These are phyloP conservation scores for Helleia helle DNA, from an alignment of 2,888 invertebrate genomes.

Conservation along the genomic window DNA sequence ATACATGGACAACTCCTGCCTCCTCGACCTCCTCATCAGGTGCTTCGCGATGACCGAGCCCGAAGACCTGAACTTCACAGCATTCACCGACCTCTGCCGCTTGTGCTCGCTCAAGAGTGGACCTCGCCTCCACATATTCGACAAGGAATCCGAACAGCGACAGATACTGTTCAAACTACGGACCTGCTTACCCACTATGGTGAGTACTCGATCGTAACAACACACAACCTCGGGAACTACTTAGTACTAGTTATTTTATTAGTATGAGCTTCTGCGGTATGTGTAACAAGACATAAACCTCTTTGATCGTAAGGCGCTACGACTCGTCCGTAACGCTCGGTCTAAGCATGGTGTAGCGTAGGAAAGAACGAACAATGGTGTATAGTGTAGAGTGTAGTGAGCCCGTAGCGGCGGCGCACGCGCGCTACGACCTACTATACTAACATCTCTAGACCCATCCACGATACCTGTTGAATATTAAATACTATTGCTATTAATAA, in stretches of 20 bases:
- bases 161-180: slow-evolving; percentile 81
- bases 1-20: slow-evolving; percentile 75
- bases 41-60: slow-evolving; percentile 77
- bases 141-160: slow-evolving; percentile 81
- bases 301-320: too few relatives aligned
- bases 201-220: slow-evolving; percentile 47
- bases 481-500: too few relatives aligned
- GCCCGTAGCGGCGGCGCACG: slow-evolving; percentile 52
- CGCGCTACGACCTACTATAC: slow-evolving; percentile 51
- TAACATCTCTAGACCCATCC: slow-evolving; percentile 23
- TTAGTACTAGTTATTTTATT: too few relatives aligned
- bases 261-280: slow-evolving; percentile 10
- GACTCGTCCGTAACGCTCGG: too few relatives aligned
- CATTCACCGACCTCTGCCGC: slow-evolving; percentile 80
- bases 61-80: slow-evolving; percentile 79
- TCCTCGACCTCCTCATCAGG: slow-evolving; percentile 74
- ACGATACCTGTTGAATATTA: slow-evolving; percentile 32
- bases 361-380: slow-evolving; percentile 15
- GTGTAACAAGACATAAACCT: slow-evolving; percentile 18
- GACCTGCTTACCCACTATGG: slow-evolving; percentile 79
- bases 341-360: slow-evolving; percentile 11
- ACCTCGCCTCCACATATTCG: slow-evolving; percentile 80
- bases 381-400: slow-evolving; percentile 26
- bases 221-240: too few relatives aligned
- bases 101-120: slow-evolving; percentile 81